phyloP scores from a whole-genome alignment of 2,113 vertebrate species.

The Chionomys nivalis region DNA sequence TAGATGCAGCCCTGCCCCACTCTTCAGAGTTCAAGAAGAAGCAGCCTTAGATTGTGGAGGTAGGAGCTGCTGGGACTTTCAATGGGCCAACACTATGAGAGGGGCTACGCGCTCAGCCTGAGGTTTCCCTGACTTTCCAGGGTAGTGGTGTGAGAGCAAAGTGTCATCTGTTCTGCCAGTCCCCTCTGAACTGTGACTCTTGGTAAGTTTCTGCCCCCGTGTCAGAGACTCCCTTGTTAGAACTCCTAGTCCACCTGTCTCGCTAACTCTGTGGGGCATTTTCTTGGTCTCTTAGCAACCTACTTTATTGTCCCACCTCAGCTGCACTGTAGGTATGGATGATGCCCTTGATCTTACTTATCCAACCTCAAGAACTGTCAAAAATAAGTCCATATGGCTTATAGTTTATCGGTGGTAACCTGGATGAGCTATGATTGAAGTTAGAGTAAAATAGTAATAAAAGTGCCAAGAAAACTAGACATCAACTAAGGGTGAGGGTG shows the following conservation, averaged over 20 bases:
- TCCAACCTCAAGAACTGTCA: background rate
- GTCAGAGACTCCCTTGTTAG: background rate
- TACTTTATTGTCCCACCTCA: background rate
- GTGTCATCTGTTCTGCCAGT: background rate
- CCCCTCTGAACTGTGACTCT: background rate
- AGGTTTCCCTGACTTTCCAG: background rate
- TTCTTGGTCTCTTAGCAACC: background rate
- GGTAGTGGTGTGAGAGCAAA: background rate
- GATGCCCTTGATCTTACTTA: background rate
- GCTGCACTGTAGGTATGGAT: background rate
- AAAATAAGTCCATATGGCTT: background rate
- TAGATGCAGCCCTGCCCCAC: too few relatives aligned
- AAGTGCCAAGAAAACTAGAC: constrained; percentile 22
- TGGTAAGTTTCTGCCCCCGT: background rate
- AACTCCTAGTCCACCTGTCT: background rate
- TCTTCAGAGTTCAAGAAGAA: too few relatives aligned
- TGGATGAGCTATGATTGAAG: background rate
- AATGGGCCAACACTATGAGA: background rate
- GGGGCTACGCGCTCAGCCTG: background rate
- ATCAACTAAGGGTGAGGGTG: background rate
- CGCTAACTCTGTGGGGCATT: background rate
- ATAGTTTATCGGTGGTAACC: background rate
- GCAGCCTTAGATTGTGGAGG: background rate
- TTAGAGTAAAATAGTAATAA: background rate
- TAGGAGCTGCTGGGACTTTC: background rate